These are phyloP conservation scores for Ectropis crepuscularia DNA, from an alignment of 2,888 invertebrate genomes.

Conservation along the genomic window DNA sequence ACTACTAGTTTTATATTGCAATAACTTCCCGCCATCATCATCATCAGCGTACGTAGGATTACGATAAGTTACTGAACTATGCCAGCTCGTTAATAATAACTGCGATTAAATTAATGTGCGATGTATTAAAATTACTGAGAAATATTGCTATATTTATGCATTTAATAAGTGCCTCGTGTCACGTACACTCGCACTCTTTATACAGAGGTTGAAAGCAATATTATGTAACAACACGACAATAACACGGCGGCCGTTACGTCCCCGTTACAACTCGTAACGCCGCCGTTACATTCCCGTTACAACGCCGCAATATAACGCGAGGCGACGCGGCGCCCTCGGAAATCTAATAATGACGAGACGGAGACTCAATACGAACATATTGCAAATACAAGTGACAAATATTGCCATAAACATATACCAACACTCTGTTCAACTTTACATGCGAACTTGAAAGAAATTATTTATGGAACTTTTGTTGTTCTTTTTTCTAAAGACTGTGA, in stretches of 20 bases:
- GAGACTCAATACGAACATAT: constrained; percentile 7
- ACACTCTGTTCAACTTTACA: too few species aligned
- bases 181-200: constrained; percentile 1
- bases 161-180: constrained; percentile 4
- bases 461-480: too few species aligned
- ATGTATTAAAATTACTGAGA: too few species aligned
- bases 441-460: too few species aligned
- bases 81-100: too few species aligned
- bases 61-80: too few species aligned
- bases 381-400: not conserved
- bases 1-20: too few species aligned
- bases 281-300: not conserved
- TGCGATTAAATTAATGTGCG: too few species aligned
- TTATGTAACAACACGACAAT: constrained; percentile 8
- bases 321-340: constrained; percentile 13
- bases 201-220: constrained; percentile 9
- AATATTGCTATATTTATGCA: not conserved
- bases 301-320: constrained; percentile 15
- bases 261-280: constrained; percentile 6
- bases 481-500: too few species aligned
- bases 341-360: constrained; percentile 35
- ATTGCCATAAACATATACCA: not conserved
- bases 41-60: too few species aligned
- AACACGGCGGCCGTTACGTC: constrained; percentile 11
- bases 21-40: too few species aligned